Evolutionary conservation across 2,888 invertebrate species (phyloP).

Genomic region (Amphipoea oculea): DNA sequence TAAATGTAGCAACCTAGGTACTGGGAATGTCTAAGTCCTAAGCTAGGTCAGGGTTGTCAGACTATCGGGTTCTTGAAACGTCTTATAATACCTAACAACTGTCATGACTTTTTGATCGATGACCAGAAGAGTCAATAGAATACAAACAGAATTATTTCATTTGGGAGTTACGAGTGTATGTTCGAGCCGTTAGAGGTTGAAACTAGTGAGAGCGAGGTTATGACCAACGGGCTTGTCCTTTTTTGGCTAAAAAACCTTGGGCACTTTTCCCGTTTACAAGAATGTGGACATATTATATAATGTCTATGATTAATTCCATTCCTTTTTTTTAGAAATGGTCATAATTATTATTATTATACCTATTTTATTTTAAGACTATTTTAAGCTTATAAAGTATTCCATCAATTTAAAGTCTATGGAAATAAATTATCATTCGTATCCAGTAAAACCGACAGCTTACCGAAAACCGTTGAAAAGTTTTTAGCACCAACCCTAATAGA

Average conservation of each 20-base stretch:
- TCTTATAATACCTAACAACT: no score
- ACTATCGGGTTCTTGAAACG: background rate
- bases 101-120: background rate
- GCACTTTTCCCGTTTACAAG: background rate
- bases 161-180: no score
- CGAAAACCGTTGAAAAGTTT: conserved; percentile 28
- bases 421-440: conserved; percentile 1
- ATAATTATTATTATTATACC: background rate
- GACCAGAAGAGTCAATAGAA: background rate
- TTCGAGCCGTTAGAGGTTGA: no score
- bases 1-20: background rate
- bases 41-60: background rate
- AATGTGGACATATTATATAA: background rate
- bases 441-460: background rate
- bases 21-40: background rate
- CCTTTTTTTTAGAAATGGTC: background rate
- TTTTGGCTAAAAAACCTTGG: background rate
- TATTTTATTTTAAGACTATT: background rate
- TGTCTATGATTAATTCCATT: background rate
- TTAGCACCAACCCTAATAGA: conserved; percentile 30
- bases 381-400: background rate
- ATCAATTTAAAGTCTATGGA: background rate
- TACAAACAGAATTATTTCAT: background rate
- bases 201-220: no score
- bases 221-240: background rate